Base-by-base conservation (phyloP, 2,113 vertebrate species). In the Hippocampus zosterae region DNA sequence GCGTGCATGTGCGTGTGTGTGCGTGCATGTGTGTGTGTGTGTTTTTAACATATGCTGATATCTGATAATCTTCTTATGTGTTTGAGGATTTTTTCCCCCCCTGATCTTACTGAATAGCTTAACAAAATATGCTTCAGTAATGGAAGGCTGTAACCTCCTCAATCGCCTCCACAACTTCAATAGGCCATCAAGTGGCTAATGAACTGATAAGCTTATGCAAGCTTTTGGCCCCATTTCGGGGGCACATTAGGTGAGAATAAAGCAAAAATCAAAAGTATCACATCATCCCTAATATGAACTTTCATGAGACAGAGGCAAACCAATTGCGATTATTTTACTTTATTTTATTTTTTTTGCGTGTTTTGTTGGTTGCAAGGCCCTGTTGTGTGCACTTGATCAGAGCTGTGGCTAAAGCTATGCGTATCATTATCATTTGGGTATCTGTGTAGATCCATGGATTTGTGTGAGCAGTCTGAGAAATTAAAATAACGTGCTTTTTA, bases 401-500 rank as follows among this genome's bases (percentile, higher is more conserved):
- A 85, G 86, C 84, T 82, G 71, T 67, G 76, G 80, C 78, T 72
- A 83, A 71, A 73, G 81, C 85, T 81, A 82, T 77, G 87, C 12
- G 79, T 83, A 74, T 88, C 84, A 81, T 91, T 90, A 91, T 90
- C 89, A 88, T 83, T 74, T 78, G 65, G 62, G 79, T 80, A 91
- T 92, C 89, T 92, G 73, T 73, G 62, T 74, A 92, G 90, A 90
- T 90, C 90, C 84, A 56, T 60, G 81, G 89, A 91, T 90, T 91
- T 90, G 84, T 87, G 81, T 86, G 84, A 90, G 88, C 87, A 86
- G 87, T 89, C 83, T 72, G 83, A 91, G 85, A 91, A 92, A 92
- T 92, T 87, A 87, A 90, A 91, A 92, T 91, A 88, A 85, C 87
- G 90, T 90, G 90, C 89, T 88, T 91, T 91, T 90, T 91, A 88